These are phyloP conservation scores for Phengaris alcon DNA, from an alignment of 2,888 invertebrate genomes.

Conservation along the genomic window DNA sequence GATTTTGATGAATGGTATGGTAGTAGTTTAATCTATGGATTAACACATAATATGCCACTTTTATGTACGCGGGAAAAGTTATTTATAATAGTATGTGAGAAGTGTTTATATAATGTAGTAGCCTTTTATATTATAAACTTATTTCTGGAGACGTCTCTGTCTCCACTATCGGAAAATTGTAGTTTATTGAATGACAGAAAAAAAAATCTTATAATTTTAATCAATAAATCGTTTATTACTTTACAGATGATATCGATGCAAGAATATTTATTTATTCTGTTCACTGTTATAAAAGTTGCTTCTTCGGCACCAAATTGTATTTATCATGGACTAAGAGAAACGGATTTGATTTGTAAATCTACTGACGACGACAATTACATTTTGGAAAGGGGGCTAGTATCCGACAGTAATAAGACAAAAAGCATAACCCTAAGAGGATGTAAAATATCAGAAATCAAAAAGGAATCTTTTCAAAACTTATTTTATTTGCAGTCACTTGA, in stretches of 20 bases:
- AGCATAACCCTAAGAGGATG: conserved; percentile 46
- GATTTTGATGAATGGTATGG: too few species aligned
- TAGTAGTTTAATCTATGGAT: too few species aligned
- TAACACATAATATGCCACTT: too few species aligned
- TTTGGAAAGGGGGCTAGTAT: conserved; percentile 47
- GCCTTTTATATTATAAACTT: too few species aligned
- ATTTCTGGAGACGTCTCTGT: too few species aligned
- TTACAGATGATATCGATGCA: background rate
- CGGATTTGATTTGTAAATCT: conserved; percentile 41
- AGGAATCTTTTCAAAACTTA: conserved; percentile 50
- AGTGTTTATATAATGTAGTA: too few species aligned
- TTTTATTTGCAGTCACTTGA: conserved; percentile 50
- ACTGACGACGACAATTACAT: conserved; percentile 42
- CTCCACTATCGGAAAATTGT: too few species aligned
- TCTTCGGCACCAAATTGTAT: background rate
- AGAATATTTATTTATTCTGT: background rate
- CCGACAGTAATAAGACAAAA: conserved; percentile 46
- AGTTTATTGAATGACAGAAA: too few species aligned
- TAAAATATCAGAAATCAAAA: conserved; percentile 47
- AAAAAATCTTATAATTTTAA: too few species aligned
- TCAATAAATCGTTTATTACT: background rate
- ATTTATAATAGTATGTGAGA: too few species aligned
- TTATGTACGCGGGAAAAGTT: too few species aligned
- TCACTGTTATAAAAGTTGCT: background rate
- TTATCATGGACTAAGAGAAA: conserved; percentile 30